A percentile compares a stretch with the other conserved stretches of the same genome.
These are phyloP conservation scores for Varanus komodoensis DNA, from an alignment of 2,113 vertebrate species.

Conservation along the genomic window DNA sequence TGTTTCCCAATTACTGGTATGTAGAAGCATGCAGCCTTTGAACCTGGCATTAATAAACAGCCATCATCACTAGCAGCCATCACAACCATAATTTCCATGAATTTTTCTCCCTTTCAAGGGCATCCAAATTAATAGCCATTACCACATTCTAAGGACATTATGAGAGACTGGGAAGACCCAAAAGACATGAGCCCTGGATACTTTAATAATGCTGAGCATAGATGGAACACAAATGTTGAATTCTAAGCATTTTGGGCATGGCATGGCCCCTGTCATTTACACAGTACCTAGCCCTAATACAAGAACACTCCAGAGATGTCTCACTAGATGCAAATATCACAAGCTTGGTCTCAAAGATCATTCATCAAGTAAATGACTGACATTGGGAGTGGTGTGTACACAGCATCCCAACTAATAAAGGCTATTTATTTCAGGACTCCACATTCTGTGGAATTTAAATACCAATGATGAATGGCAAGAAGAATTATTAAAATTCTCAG, in stretches of 20 bases:
- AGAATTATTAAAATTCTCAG: slow-evolving; percentile 29
- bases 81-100: background rate
- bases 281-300: background rate
- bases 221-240: background rate
- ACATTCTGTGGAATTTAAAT: slow-evolving; percentile 2
- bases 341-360: background rate
- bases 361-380: background rate
- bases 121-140: background rate
- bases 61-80: background rate
- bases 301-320: background rate
- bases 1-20: background rate
- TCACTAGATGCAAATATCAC: background rate
- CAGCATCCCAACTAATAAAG: background rate
- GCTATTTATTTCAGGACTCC: slow-evolving; percentile 31
- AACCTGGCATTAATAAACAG: background rate
- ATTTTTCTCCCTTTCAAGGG: background rate
- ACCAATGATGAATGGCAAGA: background rate
- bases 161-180: no score
- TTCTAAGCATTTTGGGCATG: background rate
- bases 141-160: background rate
- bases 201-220: background rate
- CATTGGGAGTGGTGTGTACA: background rate
- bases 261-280: background rate
- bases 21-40: background rate
- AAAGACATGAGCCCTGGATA: background rate